These are phyloP conservation scores for Idris sp. DNA, from an alignment of 1,140 invertebrate species.

Conservation along the genomic window DNA sequence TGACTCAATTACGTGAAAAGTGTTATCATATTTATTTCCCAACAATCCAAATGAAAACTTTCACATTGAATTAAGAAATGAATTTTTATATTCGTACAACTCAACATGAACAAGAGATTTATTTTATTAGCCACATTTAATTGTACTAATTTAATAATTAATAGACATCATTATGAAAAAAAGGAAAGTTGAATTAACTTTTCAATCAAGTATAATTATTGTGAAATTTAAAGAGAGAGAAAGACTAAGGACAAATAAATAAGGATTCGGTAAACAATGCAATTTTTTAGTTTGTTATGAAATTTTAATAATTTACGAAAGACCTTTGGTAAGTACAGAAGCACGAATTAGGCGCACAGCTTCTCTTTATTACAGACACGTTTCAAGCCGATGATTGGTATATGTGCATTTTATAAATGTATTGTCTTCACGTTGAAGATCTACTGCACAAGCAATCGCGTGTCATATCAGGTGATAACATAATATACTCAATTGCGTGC, in stretches of 20 bases:
- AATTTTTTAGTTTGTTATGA: no score
- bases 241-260: no score
- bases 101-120: no score
- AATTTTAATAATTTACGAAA: constrained; percentile 10
- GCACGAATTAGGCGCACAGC: constrained; percentile 13
- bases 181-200: no score
- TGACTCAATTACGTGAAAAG: constrained; percentile 35
- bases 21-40: constrained; percentile 37
- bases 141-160: no score
- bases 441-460: constrained; percentile 43
- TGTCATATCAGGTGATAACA: constrained; percentile 30
- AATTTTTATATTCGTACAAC: no score
- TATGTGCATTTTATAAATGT: constrained; percentile 41
- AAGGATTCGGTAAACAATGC: no score
- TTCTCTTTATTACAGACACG: constrained; percentile 39
- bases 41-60: constrained; percentile 47
- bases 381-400: constrained; percentile 39
- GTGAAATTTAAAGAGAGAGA: no score
- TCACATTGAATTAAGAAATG: constrained; percentile 15
- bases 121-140: no score
- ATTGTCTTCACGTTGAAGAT: constrained; percentile 47
- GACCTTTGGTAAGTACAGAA: constrained; percentile 9
- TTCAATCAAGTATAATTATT: no score
- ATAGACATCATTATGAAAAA: no score
- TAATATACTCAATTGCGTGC: constrained; percentile 40